phyloP scores from a whole-genome alignment of 2,888 invertebrate species.

The Lampropteryx suffumata region DNA sequence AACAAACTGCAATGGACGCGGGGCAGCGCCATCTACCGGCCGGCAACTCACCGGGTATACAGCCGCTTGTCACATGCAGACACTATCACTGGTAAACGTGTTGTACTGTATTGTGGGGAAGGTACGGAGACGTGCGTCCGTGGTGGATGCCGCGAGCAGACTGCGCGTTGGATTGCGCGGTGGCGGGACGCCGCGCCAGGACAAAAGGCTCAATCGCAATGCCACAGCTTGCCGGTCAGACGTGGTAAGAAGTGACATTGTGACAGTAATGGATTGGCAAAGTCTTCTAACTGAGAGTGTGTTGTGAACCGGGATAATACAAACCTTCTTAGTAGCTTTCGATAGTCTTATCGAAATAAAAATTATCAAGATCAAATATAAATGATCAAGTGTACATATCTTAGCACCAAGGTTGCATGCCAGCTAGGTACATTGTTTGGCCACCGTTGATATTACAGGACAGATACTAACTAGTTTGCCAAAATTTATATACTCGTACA shows the following conservation, averaged over 20 bases:
- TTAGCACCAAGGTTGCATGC: no score
- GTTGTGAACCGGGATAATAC: no score
- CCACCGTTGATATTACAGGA: no score
- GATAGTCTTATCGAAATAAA: no score
- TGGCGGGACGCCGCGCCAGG: slow-evolving; percentile 38
- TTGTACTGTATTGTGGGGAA: slow-evolving; percentile 11
- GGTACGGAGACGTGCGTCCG: slow-evolving; percentile 39
- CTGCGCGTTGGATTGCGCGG: slow-evolving; percentile 46
- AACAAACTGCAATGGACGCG: slow-evolving; percentile 63
- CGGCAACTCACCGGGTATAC: slow-evolving; percentile 33
- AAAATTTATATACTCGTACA: no score
- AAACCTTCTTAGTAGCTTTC: no score
- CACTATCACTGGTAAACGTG: slow-evolving; percentile 30
- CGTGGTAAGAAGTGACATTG: slow-evolving; percentile 19
- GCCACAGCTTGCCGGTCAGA: slow-evolving; percentile 48
- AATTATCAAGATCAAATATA: no score
- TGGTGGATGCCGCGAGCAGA: slow-evolving; percentile 52
- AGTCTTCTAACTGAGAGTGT: not conserved
- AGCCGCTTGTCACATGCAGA: slow-evolving; percentile 22
- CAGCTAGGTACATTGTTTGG: no score
- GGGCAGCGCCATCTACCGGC: slow-evolving; percentile 64
- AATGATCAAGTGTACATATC: no score
- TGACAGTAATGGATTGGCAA: slow-evolving; percentile 2
- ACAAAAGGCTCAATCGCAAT: slow-evolving; percentile 52
- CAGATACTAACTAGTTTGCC: no score